A percentile compares a stretch with the other conserved stretches of the same genome.
Conservation (phyloP, 2,888 invertebrate genomes). For the Microctonus brassicae region DNA sequence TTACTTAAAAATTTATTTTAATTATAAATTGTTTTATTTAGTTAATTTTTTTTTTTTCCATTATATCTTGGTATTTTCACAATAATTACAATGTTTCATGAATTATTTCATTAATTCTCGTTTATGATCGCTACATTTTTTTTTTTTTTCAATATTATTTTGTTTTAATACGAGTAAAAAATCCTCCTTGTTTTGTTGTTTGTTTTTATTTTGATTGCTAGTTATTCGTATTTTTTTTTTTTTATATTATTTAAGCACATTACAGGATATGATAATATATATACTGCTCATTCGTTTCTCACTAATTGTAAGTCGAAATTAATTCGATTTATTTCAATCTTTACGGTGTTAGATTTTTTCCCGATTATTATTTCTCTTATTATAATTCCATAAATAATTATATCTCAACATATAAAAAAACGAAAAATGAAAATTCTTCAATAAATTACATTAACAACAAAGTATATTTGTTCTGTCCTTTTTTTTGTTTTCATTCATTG, state of each 20-base stretch:
- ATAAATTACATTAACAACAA: background rate
- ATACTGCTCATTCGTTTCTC: slow-evolving; percentile 24
- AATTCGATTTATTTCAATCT: background rate
- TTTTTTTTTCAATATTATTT: slow-evolving; percentile 35
- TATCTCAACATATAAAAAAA: too few relatives aligned
- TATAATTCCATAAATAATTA: too few relatives aligned
- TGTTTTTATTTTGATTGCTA: slow-evolving; percentile 33
- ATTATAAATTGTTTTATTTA: slow-evolving; percentile 39
- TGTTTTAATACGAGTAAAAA: slow-evolving; percentile 47
- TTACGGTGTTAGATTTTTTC: too few relatives aligned
- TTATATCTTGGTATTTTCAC: slow-evolving; percentile 42
- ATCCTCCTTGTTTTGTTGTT: slow-evolving; percentile 46
- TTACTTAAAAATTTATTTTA: slow-evolving; percentile 51
- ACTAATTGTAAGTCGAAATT: background rate
- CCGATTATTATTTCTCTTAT: too few relatives aligned
- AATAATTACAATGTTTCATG: slow-evolving; percentile 50
- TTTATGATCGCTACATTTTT: slow-evolving; percentile 30
- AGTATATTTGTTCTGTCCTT: background rate
- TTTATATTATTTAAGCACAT: too few relatives aligned
- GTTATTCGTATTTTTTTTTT: slow-evolving; percentile 42
- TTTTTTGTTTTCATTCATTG: background rate
- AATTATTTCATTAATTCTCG: background rate
- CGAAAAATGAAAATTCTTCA: background rate
- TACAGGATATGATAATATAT: slow-evolving; percentile 59
- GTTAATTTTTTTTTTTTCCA: slow-evolving; percentile 19